Evolutionary conservation across 2,888 invertebrate species (phyloP).

Genomic region (Meliscaeva auricollis): DNA sequence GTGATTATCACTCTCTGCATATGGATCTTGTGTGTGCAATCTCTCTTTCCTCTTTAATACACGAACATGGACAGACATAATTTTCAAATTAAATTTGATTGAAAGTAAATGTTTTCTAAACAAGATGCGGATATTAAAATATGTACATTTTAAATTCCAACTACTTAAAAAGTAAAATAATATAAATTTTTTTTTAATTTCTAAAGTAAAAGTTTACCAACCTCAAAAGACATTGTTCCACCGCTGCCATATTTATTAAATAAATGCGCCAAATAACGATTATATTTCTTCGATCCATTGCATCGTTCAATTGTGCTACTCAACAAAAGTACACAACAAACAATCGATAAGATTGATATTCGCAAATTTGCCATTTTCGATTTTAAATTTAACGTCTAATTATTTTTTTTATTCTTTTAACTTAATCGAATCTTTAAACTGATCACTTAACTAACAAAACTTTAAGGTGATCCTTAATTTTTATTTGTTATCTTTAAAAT

Average conservation of each 20-base stretch:
- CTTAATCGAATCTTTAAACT: too few species aligned
- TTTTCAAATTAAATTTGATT: slow-evolving; percentile 72
- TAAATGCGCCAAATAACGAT: slow-evolving; percentile 83
- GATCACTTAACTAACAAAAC: too few species aligned
- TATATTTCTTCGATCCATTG: slow-evolving; percentile 81
- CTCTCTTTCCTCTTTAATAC: background rate
- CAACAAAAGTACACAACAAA: slow-evolving; percentile 45
- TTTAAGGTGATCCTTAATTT: slow-evolving; percentile 50
- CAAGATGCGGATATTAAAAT: slow-evolving; percentile 57
- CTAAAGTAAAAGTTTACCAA: slow-evolving; percentile 71
- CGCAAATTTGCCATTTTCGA: slow-evolving; percentile 45
- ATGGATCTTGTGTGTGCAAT: slow-evolving; percentile 7
- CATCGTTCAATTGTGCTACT: slow-evolving; percentile 37
- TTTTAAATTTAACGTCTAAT: slow-evolving; percentile 25
- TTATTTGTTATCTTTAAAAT: background rate
- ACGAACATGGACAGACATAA: slow-evolving; percentile 40
- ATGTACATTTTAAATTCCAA: slow-evolving; percentile 2
- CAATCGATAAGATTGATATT: slow-evolving; percentile 36
- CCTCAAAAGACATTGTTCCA: slow-evolving; percentile 83
- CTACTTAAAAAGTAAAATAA: background rate
- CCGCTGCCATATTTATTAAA: slow-evolving; percentile 83
- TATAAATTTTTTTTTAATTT: background rate
- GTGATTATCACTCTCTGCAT: slow-evolving; percentile 30
- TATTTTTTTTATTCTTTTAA: too few species aligned
- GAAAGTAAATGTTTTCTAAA: slow-evolving; percentile 42